A percentile compares a stretch with the other conserved stretches of the same genome.
Evolutionary conservation across 2,113 vertebrate genomes (phyloP).

Genomic region (Girardinichthys multiradiatus): DNA sequence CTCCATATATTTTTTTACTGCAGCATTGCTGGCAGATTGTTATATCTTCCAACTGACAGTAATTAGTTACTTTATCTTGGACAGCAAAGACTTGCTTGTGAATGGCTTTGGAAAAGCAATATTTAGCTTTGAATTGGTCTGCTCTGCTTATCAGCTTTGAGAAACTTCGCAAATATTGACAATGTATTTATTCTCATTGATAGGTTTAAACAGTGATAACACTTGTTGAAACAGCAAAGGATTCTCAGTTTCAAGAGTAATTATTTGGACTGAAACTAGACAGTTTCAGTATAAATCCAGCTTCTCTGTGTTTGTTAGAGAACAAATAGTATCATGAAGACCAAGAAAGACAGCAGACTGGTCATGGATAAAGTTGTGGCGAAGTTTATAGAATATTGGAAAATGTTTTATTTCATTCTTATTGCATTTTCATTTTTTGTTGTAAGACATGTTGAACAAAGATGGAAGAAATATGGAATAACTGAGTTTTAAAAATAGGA

Average conservation of each 20-base stretch:
- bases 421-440: no score
- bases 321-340: no score
- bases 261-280: neutral
- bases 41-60: constrained; percentile 40
- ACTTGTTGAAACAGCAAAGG: constrained; percentile 44
- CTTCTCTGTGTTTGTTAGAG: no score
- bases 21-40: constrained; percentile 13
- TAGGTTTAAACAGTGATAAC: constrained; percentile 9
- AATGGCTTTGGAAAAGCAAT: constrained; percentile 30
- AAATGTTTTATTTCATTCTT: no score
- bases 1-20: neutral
- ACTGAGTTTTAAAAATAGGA: no score
- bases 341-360: no score
- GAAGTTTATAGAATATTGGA: no score
- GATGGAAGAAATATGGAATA: no score
- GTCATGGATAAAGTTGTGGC: no score
- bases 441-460: no score
- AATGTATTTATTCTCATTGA: constrained; percentile 20
- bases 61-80: constrained; percentile 30
- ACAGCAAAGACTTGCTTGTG: constrained; percentile 46
- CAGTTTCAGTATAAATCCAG: neutral
- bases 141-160: constrained; percentile 34
- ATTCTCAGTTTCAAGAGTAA: constrained; percentile 1
- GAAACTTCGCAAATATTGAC: constrained; percentile 49
- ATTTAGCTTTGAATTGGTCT: constrained; percentile 34